These are phyloP conservation scores for Copidosoma aretas DNA, from an alignment of 2,888 invertebrate genomes.

Conservation along the genomic window DNA sequence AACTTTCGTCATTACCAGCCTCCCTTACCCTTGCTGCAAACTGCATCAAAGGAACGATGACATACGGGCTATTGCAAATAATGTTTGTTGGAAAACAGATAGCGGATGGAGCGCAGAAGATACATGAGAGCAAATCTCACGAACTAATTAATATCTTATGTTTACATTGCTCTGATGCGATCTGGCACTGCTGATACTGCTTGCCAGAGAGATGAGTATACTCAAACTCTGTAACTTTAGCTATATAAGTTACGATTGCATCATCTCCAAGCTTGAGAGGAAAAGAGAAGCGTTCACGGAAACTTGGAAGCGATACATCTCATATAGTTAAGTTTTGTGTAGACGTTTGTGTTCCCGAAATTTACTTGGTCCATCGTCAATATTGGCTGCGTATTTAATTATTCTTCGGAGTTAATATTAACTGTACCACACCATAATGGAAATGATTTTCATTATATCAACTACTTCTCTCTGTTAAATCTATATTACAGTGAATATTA, in stretches of 20 bases:
- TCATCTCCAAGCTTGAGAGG: conserved; percentile 7
- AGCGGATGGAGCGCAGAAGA: background rate
- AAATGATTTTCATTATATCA: too few relatives aligned
- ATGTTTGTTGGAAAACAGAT: conserved; percentile 2
- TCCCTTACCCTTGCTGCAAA: background rate
- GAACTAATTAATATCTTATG: conserved; percentile 58
- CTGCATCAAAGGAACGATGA: conserved; percentile 10
- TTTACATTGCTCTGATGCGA: conserved; percentile 50
- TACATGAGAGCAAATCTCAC: conserved; percentile 12
- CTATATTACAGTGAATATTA: too few relatives aligned
- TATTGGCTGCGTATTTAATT: conserved; percentile 20
- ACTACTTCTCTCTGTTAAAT: too few relatives aligned
- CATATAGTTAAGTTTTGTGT: conserved; percentile 8
- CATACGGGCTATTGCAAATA: conserved; percentile 19
- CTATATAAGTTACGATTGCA: conserved; percentile 35
- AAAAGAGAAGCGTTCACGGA: conserved; percentile 20
- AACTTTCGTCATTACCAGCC: too few relatives aligned
- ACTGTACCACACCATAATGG: background rate
- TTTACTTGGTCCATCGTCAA: conserved; percentile 21
- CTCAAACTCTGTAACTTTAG: conserved; percentile 34
- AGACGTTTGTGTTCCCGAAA: background rate
- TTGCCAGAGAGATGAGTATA: background rate
- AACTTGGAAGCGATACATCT: conserved; percentile 29
- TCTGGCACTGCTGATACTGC: background rate
- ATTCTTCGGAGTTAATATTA: conserved; percentile 7